Percentiles rank a stretch among this genome's conserved stretches.
phyloP scores from a whole-genome alignment of 2,888 invertebrate species.

The Cistogaster globosa region DNA sequence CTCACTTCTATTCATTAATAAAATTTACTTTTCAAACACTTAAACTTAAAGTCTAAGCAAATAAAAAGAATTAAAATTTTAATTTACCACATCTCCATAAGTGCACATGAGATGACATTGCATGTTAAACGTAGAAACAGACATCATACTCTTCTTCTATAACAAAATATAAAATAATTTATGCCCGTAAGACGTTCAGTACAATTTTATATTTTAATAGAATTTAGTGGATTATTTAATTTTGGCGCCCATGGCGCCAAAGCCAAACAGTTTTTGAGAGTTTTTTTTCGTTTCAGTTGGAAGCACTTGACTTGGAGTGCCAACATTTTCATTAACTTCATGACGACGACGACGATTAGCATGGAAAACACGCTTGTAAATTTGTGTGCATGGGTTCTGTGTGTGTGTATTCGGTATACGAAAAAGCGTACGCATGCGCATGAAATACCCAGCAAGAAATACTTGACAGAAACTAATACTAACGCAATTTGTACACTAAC shows the following conservation, averaged over 20 bases:
- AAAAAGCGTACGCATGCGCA: constrained; percentile 22
- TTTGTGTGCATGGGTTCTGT: constrained; percentile 1
- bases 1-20: constrained; percentile 5
- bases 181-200: constrained; percentile 7
- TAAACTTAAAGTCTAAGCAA: constrained; percentile 43
- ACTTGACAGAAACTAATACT: too few species aligned
- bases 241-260: constrained; percentile 71
- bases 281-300: constrained; percentile 77
- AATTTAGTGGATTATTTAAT: constrained; percentile 61
- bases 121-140: constrained; percentile 41
- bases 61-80: constrained; percentile 51
- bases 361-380: constrained; percentile 56
- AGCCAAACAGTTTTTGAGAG: constrained; percentile 67
- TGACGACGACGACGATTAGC: constrained; percentile 65
- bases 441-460: too few species aligned
- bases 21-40: constrained; percentile 59
- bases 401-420: neutral
- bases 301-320: constrained; percentile 81
- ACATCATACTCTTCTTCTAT: neutral
- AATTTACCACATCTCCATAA: constrained; percentile 70
- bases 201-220: constrained; percentile 27
- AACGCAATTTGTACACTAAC: too few species aligned
- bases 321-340: constrained; percentile 81
- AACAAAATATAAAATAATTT: neutral
- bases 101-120: constrained; percentile 48